A percentile compares a stretch with the other conserved stretches of the same genome.
Evolutionary conservation across 2,113 vertebrate species (phyloP).

Genomic region (Fulmarus glacialis): DNA sequence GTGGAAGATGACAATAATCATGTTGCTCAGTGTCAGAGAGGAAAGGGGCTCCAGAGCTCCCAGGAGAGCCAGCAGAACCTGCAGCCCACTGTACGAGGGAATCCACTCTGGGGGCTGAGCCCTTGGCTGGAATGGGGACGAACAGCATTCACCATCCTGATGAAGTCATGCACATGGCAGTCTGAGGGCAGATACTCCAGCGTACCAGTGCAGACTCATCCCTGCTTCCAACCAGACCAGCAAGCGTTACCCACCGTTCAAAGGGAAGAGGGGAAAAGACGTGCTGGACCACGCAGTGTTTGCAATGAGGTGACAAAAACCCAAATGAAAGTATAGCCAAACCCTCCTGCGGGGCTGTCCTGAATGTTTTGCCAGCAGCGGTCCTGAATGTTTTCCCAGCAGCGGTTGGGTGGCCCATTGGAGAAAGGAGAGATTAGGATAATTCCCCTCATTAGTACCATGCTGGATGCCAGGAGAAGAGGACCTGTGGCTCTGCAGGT

Average conservation of each 20-base stretch:
- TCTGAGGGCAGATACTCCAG: not conserved
- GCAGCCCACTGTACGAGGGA: not conserved
- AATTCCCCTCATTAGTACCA: not conserved
- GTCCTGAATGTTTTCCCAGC: not conserved
- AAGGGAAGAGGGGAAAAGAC: not conserved
- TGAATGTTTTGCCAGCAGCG: not conserved
- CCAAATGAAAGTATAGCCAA: not conserved
- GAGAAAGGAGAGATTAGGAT: not conserved
- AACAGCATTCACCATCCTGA: not conserved
- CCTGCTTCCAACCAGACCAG: not conserved
- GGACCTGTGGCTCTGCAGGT: not conserved
- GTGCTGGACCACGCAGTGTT: not conserved
- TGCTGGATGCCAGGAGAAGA: not conserved
- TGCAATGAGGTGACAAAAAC: not conserved
- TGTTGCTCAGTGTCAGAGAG: not conserved
- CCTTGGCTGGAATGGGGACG: not conserved
- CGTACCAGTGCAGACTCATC: not conserved
- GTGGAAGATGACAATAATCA: not conserved
- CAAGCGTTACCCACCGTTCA: not conserved
- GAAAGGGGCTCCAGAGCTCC: not conserved
- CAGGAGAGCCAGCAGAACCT: not conserved
- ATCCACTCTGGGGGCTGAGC: not conserved
- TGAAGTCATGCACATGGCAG: not conserved
- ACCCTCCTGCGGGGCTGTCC: not conserved
- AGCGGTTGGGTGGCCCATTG: not conserved